A percentile compares a stretch with the other conserved stretches of the same genome.
phyloP scores from a whole-genome alignment of 1,140 invertebrate species.

The Drosophila bocki region DNA sequence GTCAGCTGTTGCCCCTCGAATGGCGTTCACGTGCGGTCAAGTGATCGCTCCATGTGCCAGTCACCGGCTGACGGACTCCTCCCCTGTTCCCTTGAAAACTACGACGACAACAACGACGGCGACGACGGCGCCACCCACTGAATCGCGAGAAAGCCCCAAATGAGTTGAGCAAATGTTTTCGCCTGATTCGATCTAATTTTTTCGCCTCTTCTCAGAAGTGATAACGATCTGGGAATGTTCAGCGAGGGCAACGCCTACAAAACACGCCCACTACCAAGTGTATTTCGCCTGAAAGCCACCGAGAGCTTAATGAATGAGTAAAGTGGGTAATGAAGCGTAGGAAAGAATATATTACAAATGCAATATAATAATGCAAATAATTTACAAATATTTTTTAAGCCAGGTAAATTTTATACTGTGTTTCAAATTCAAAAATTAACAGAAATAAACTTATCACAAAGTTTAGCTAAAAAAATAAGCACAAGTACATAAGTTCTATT shows the following conservation, averaged over 20 bases:
- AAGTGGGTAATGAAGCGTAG: not conserved
- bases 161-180: conserved; percentile 69
- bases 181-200: conserved; percentile 35
- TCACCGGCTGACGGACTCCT: conserved; percentile 14
- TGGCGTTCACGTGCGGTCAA: conserved; percentile 75
- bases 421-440: not conserved
- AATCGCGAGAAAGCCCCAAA: conserved; percentile 45
- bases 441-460: not conserved
- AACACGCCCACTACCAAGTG: conserved; percentile 7
- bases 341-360: not conserved
- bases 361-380: not conserved
- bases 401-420: not conserved
- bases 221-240: conserved; percentile 12
- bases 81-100: not conserved
- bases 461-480: conserved; percentile 1
- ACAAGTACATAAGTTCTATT: not conserved
- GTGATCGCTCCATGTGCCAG: conserved; percentile 71
- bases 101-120: not conserved
- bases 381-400: not conserved
- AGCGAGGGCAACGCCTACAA: conserved; percentile 4
- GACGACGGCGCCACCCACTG: conserved; percentile 20
- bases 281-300: not conserved
- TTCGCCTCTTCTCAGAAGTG: conserved; percentile 30
- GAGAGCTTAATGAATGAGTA: not conserved
- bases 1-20: conserved; percentile 37